Conservation (phyloP, 1,140 invertebrate species). For the Triops longicaudatus region DNA sequence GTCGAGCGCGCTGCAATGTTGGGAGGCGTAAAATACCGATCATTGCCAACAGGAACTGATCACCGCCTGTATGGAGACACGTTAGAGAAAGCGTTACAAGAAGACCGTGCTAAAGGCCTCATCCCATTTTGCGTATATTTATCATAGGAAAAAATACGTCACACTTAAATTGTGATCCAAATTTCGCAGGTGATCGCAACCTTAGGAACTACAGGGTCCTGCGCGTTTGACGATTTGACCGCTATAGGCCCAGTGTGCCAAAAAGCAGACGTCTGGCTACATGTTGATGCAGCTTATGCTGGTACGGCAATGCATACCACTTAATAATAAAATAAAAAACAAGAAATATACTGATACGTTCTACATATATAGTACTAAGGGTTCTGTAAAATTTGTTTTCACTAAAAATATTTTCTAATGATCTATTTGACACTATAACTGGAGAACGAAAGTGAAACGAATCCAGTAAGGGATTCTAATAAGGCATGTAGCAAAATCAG, state of each 20-base stretch:
- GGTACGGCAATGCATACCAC: slow-evolving; percentile 38
- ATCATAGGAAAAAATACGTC: not conserved
- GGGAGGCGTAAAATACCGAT: slow-evolving; percentile 73
- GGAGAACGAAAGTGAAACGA: no score
- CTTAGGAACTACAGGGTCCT: slow-evolving; percentile 82
- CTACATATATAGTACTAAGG: no score
- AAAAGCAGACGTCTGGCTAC: slow-evolving; percentile 72
- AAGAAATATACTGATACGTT: no score
- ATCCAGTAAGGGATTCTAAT: no score
- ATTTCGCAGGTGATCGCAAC: slow-evolving; percentile 65
- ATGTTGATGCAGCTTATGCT: slow-evolving; percentile 92
- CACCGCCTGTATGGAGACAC: slow-evolving; percentile 70
- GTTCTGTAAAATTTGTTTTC: no score
- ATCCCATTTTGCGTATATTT: slow-evolving; percentile 76
- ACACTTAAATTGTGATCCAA: slow-evolving; percentile 31
- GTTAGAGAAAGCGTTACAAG: slow-evolving; percentile 67
- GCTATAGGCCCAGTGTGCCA: slow-evolving; percentile 74
- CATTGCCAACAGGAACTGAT: slow-evolving; percentile 67
- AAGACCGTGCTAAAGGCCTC: slow-evolving; percentile 69
- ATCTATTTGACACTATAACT: no score
- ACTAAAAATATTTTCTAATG: no score
- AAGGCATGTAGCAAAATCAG: no score
- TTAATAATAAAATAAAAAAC: not conserved
- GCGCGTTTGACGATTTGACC: slow-evolving; percentile 78
- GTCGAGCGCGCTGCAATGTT: slow-evolving; percentile 86